A percentile compares a stretch with the other conserved stretches of the same genome.
Evolutionary conservation across 2,888 invertebrate species (phyloP).

Genomic region (Catotricha subobsoleta): DNA sequence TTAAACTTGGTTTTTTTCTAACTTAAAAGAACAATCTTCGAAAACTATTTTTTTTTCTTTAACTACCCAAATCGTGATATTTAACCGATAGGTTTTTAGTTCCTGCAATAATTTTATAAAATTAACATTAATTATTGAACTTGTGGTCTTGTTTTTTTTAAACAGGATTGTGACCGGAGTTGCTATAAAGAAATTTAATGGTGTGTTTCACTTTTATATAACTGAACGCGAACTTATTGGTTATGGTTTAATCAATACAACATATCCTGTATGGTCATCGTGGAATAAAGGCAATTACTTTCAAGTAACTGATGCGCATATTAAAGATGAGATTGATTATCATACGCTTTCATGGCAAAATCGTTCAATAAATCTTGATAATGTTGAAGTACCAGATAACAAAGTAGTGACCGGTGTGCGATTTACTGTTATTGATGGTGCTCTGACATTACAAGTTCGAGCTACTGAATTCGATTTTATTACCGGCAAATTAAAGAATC

Average conservation of each 20-base stretch:
- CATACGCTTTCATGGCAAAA: conserved; percentile 51
- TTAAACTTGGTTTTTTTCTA: too few relatives aligned
- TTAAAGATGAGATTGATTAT: conserved; percentile 41
- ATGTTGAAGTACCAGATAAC: conserved; percentile 41
- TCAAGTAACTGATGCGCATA: not conserved
- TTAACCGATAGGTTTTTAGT: too few relatives aligned
- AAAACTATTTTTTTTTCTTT: too few relatives aligned
- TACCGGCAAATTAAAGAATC: conserved; percentile 38
- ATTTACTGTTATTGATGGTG: conserved; percentile 51
- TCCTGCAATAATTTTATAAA: too few relatives aligned
- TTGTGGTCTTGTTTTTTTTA: not conserved
- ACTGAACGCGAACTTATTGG: conserved; percentile 44
- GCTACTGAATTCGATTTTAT: conserved; percentile 56
- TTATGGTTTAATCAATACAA: conserved; percentile 36
- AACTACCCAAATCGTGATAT: too few relatives aligned
- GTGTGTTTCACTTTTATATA: conserved; percentile 55
- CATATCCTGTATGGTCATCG: conserved; percentile 24
- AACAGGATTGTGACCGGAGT: conserved; percentile 55
- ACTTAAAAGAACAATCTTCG: too few relatives aligned
- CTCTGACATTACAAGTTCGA: conserved; percentile 57
- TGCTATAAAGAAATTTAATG: conserved; percentile 44
- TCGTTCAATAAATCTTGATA: conserved; percentile 55
- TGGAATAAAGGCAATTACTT: not conserved
- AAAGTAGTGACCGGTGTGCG: conserved; percentile 43
- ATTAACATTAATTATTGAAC: too few relatives aligned